A percentile compares a stretch with the other conserved stretches of the same genome.
These are phyloP conservation scores for Ammodramus savannarum DNA, from an alignment of 2,113 vertebrate species.

Conservation along the genomic window DNA sequence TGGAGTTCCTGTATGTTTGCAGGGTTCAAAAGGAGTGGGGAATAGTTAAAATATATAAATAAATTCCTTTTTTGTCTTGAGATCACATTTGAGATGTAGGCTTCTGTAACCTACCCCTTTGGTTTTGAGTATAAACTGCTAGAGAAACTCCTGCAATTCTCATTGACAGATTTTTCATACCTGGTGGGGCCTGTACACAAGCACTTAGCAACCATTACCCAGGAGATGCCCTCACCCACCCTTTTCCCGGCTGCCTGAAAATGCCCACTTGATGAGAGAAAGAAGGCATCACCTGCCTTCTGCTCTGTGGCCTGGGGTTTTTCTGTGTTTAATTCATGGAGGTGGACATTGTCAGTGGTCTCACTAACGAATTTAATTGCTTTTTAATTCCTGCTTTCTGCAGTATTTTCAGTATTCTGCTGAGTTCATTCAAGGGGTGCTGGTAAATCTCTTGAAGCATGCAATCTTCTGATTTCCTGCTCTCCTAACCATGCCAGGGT, in stretches of 20 bases:
- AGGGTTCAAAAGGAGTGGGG: not conserved
- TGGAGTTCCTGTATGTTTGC: not conserved
- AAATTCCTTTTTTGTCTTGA: not conserved
- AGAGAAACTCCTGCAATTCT: not conserved
- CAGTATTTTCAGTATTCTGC: not conserved
- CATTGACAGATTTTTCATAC: not conserved
- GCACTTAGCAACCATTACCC: not conserved
- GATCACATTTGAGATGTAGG: not conserved
- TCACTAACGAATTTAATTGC: not conserved
- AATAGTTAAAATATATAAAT: not conserved
- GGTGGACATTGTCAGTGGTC: not conserved
- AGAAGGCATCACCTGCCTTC: not conserved
- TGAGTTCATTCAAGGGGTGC: not conserved
- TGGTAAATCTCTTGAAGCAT: not conserved
- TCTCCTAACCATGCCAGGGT: not conserved
- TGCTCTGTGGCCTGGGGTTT: not conserved
- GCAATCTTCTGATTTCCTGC: fast-evolving
- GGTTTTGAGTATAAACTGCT: not conserved
- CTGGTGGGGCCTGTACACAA: not conserved
- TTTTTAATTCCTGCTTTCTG: not conserved
- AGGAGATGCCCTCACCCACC: not conserved
- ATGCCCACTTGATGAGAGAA: not conserved
- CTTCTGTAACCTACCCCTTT: not conserved
- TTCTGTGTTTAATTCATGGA: not conserved
- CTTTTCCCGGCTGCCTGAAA: not conserved